Evolutionary conservation across 1,140 invertebrate species (phyloP), one percentile per base, ranked within the genome.

Genomic region (Telenomus remus): DNA sequence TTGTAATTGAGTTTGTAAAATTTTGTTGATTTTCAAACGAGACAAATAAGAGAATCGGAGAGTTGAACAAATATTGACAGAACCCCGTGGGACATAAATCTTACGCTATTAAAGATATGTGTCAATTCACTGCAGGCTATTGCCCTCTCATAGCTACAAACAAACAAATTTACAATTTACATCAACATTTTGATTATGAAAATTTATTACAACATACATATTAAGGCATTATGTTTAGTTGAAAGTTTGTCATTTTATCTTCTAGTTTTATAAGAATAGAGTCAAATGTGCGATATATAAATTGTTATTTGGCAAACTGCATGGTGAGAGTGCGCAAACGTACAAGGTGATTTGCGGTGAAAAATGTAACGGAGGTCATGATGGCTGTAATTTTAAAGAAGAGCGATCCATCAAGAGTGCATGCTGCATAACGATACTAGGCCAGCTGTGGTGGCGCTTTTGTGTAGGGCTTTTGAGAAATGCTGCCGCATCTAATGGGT

Each of bases 401-500:
- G 65, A 70, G 48, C 65, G 13, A 55, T 51, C 60, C 49, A 64
- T 70, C 39, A 54, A 60, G 55, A 49, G 56, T 64, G 55, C 60
- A 70, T 47, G 49, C 48, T 75, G 73, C 61, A 69, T 76, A 70
- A 42, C 61, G 27, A 60, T 60, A 61, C 61, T 71, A 71, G 73
- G 66, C 66, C 66, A 76, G 61, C 66, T 56, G 19, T 27, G 46
- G 73, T 76, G 73, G 73, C 73, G 73, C 73, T 76, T 71, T 76
- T 11, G 37, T 39, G 66, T 60, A 60, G 64, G 56, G 55, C 47
- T 60, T 64, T 66, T 11, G 59, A 76, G 66, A 66, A 65, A 70
- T 61, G 66, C 54, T 75, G 65, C 59, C 66, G 74, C 66, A 76
- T 76, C 63, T 76, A 71, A 76, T 63, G 74, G 74, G 74, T 76